These are phyloP conservation scores for Drosophila peninsularis DNA, from an alignment of 2,888 invertebrate species.

Conservation along the genomic window DNA sequence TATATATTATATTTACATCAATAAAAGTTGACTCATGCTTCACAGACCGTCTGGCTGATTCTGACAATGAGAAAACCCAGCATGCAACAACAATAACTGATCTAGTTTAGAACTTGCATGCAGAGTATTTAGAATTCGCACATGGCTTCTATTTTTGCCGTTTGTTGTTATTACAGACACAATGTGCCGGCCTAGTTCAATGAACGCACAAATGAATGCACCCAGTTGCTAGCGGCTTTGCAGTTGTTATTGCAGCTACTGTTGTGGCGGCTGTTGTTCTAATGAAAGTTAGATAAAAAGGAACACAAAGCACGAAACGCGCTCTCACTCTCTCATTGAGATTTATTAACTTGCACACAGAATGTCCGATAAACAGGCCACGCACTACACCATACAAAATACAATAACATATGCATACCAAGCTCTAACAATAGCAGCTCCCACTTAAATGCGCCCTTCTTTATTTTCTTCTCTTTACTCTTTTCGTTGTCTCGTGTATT, in stretches of 20 bases:
- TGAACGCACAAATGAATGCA: slow-evolving; percentile 72
- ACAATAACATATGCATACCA: slow-evolving; percentile 17
- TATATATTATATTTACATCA: neutral
- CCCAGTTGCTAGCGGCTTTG: slow-evolving; percentile 35
- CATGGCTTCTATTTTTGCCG: slow-evolving; percentile 48
- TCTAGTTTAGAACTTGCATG: neutral
- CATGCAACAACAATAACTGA: neutral
- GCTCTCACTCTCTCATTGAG: slow-evolving; percentile 35
- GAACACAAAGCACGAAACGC: slow-evolving; percentile 32
- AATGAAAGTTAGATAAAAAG: slow-evolving; percentile 73
- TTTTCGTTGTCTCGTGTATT: neutral
- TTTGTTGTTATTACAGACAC: slow-evolving; percentile 47
- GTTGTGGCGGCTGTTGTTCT: slow-evolving; percentile 53
- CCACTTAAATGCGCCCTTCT: neutral
- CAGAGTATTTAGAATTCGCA: slow-evolving; percentile 54
- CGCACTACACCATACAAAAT: slow-evolving; percentile 18
- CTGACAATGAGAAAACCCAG: neutral
- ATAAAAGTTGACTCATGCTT: neutral
- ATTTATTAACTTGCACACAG: slow-evolving; percentile 54
- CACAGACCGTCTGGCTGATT: neutral
- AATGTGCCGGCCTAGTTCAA: slow-evolving; percentile 74
- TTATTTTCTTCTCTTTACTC: slow-evolving; percentile 4
- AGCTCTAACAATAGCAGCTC: slow-evolving; percentile 15
- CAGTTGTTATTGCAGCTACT: slow-evolving; percentile 32
- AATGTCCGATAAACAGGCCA: slow-evolving; percentile 39